phyloP scores from a whole-genome alignment of 2,797 vertebrate species.

The Naso thynnoides region DNA sequence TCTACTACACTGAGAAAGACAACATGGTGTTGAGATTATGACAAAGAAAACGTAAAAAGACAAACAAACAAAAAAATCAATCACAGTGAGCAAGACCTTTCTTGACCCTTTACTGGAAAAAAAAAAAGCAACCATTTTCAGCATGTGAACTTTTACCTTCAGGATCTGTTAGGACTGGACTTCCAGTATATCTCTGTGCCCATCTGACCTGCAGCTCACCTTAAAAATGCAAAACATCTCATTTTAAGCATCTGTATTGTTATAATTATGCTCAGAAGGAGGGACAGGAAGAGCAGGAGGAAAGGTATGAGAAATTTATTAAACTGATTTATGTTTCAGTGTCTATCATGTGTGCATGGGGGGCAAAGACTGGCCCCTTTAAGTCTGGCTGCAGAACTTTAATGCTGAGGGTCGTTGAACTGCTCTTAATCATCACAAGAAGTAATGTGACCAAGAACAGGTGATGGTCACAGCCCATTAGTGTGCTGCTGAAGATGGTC shows the following conservation, averaged over 20 bases:
- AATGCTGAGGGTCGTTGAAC: slow-evolving; percentile 12
- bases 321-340: slow-evolving; percentile 52
- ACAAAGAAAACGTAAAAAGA: neutral
- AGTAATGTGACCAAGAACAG: neutral
- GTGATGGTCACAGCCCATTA: neutral
- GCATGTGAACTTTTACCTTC: slow-evolving; percentile 22
- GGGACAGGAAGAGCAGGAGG: neutral
- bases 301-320: slow-evolving; percentile 9
- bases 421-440: slow-evolving; percentile 32
- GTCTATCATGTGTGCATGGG: slow-evolving; percentile 10
- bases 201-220: slow-evolving; percentile 33
- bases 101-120: neutral
- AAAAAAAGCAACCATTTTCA: slow-evolving; percentile 12
- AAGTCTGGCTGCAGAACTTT: slow-evolving; percentile 27
- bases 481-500: neutral
- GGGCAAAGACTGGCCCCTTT: slow-evolving; percentile 34
- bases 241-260: slow-evolving; percentile 36
- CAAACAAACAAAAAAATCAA: neutral
- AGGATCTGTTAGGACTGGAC: slow-evolving; percentile 36
- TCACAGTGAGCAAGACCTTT: neutral
- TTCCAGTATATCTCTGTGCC: slow-evolving; percentile 48
- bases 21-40: neutral
- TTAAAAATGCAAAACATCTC: slow-evolving; percentile 39
- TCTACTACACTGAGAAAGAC: neutral
- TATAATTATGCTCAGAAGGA: slow-evolving; percentile 15